Conservation (phyloP, 2,113 vertebrate species). For the Ibidorhyncha struthersii region DNA sequence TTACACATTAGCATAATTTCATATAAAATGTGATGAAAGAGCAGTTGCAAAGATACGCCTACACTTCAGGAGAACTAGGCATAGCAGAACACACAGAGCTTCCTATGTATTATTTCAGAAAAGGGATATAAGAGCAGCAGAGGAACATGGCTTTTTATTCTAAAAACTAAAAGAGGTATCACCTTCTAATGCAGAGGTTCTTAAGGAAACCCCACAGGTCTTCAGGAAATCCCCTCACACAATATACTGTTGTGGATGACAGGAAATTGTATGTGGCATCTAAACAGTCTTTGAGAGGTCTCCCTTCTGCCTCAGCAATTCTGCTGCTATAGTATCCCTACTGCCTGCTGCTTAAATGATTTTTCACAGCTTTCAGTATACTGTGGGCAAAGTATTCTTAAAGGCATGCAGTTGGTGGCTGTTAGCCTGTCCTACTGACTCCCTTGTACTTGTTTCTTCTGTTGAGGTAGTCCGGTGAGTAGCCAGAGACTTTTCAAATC, state of each 20-base stretch:
- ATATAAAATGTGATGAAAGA: not conserved
- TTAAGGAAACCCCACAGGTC: not conserved
- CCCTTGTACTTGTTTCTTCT: not conserved
- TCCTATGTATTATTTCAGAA: not conserved
- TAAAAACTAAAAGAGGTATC: not conserved
- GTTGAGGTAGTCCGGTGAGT: not conserved
- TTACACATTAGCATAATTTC: not conserved
- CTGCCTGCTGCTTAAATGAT: not conserved
- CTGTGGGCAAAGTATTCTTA: not conserved
- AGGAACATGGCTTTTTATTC: not conserved
- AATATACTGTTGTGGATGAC: not conserved
- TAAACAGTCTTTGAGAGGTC: not conserved
- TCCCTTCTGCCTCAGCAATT: not conserved
- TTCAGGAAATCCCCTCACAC: not conserved
- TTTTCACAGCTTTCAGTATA: not conserved
- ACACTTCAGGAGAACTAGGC: not conserved
- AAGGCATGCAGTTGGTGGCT: not conserved
- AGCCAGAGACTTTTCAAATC: not conserved
- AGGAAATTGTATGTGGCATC: not conserved
- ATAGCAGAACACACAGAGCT: not conserved
- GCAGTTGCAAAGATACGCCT: not conserved
- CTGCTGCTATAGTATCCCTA: not conserved
- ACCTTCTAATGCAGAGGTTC: not conserved
- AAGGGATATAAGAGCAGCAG: not conserved
- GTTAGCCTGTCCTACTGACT: not conserved